Evolutionary conservation across 2,113 vertebrate genomes (phyloP).

Genomic region (Strix uralensis): DNA sequence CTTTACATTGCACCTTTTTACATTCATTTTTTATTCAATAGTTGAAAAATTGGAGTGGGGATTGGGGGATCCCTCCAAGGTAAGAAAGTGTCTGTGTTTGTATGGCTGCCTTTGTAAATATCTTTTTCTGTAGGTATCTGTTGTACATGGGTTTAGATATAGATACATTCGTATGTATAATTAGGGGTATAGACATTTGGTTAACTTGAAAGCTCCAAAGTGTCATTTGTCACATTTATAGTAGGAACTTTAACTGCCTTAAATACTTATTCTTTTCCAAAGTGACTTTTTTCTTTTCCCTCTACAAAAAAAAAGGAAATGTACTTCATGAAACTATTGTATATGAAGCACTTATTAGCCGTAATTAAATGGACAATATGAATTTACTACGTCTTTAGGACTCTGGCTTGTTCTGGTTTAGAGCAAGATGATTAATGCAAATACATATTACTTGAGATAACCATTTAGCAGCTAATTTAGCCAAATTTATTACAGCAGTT

Average conservation of each 20-base stretch:
- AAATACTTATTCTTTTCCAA: constrained; percentile 61
- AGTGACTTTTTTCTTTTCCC: constrained; percentile 77
- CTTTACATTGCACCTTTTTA: background rate
- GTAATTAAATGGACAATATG: constrained; percentile 97
- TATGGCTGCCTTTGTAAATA: background rate
- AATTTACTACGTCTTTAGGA: constrained; percentile 89
- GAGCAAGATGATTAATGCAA: constrained; percentile 98
- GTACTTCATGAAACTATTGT: constrained; percentile 85
- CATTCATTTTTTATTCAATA: background rate
- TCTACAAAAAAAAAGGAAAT: constrained; percentile 1
- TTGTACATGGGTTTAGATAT: background rate
- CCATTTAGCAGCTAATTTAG: constrained; percentile 99
- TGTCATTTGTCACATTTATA: constrained; percentile 25
- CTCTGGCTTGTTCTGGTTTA: constrained; percentile 92
- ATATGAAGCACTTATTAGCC: constrained; percentile 91
- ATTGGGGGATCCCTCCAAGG: background rate
- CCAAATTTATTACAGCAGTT: constrained; percentile 96
- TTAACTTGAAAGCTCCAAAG: constrained; percentile 45
- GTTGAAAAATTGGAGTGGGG: background rate
- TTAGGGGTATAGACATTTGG: constrained; percentile 39
- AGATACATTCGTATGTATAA: background rate
- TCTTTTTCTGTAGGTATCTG: background rate
- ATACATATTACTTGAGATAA: constrained; percentile 99
- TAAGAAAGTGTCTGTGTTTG: background rate
- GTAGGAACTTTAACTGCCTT: constrained; percentile 33